Evolutionary conservation across 2,888 invertebrate species (phyloP), one percentile per base, ranked within the genome.

Genomic region (Sisyra terminalis): DNA sequence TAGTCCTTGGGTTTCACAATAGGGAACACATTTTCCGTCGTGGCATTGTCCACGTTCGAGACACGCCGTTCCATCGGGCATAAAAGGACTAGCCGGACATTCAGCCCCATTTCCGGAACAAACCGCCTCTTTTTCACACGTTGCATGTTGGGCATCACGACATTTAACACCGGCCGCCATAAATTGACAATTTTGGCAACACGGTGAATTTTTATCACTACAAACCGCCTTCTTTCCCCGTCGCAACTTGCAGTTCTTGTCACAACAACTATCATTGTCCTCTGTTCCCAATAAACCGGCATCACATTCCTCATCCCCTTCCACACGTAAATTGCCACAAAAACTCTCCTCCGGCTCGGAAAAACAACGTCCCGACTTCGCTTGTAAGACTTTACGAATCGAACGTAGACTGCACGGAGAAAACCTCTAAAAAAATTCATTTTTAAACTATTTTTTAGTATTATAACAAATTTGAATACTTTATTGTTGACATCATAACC

Each of bases 401-500:
- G 92, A 90, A 15, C 92, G 74, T 47, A 88, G 69, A 56, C 90
- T 92, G 63, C 96, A 96, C 0, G 94, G 93, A 1, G 94, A 96
- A 59, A 96, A 96, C 55, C 84, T 72, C 90, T 93, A 61, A 10
- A 65, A 64, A 52, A 41, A 56, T 44, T 39, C 24, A 3, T 36
- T 15, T 29, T 3, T 32, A 13, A 13, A 14, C 8, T 32, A 32
- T 32, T 32, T 6, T 32, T 32, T 14, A 32, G 8, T n/a, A n/a
- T n/a, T n/a, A n/a, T n/a, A n/a, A n/a, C n/a, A n/a, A n/a, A n/a
- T n/a, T n/a, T n/a, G n/a, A n/a, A n/a, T 60, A 86, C 89, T 75
- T 89, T 86, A 57, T 96, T 96, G 57, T 96, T 96, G 45, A 86
- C 82, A 61, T 96, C 93, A 57, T 93, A 94, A 10, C 94, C 94